Base-by-base conservation (phyloP, 2,888 invertebrate genomes). In the Lepetodrilus schrolli region DNA sequence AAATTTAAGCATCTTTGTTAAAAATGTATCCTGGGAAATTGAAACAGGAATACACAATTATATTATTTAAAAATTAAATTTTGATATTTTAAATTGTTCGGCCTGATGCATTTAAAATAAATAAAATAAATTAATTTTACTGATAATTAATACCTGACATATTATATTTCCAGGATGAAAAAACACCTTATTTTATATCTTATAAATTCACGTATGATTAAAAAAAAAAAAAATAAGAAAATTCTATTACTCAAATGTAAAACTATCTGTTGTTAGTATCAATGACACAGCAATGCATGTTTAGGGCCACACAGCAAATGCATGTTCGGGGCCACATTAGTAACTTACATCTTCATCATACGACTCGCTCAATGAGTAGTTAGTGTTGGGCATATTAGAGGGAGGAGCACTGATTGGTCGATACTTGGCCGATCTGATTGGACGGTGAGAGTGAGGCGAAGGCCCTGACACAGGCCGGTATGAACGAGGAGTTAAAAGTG, bases 401-500 rank as follows among this genome's bases (percentile, higher is more conserved):
- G 76, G 74, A n/a, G n/a, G n/a, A 17, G 71, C 72, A 48, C 76
- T 74, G 30, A 21, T 58, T 10, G 69, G 69, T 23, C 43, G 48
- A 58, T n/a, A 48, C 34, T 70, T 76, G n/a, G 50, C 20, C 21
- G 48, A 37, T 26, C 23, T 10, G 17, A 21, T 38, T 17, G 13
- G 26, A n/a, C 30, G 20, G 8, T 30, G 49, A 13, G 71, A 20
- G 43, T 70, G 73, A 17, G 66, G 66, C 8, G 69, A 48, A 2
- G 73, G 69, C 23, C 73, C 78, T n/a, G 82, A 82, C 50, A 77
- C 77, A 8, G 81, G 82, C 38, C 82, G 77, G 17, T 30, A 23
- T n/a, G 84, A 78, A 36, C 84, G 78, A n/a, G 87, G 86, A 5
- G 84, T 82, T 37, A 89, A 75, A 76, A 83, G 85, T 0, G 89